Conservation (phyloP, 2,888 invertebrate genomes). For the Phyto melanocephala region DNA sequence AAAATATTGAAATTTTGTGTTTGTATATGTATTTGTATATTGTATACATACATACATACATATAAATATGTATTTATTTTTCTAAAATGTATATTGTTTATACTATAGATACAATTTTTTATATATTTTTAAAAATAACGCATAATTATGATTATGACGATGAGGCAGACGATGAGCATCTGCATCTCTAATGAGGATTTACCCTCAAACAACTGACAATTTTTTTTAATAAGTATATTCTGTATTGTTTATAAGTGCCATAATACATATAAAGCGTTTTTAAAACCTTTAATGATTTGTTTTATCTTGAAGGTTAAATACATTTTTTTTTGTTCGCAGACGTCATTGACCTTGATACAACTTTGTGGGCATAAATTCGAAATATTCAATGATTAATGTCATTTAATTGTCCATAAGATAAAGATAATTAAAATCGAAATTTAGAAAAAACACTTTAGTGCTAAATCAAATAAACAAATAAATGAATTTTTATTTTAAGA, state of each 20-base stretch:
- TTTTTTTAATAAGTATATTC: no score
- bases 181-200: background rate
- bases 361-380: background rate
- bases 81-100: background rate
- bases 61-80: background rate
- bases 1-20: background rate
- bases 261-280: background rate
- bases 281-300: conserved; percentile 7
- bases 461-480: background rate
- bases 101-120: background rate
- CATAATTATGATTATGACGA: background rate
- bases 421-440: background rate
- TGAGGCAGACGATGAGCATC: background rate
- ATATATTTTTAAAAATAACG: conserved; percentile 35
- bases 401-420: background rate
- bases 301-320: conserved; percentile 13
- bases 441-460: background rate
- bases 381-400: conserved; percentile 36
- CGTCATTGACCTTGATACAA: conserved; percentile 27
- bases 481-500: background rate
- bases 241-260: no score
- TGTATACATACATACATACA: background rate
- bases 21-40: background rate
- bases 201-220: background rate
- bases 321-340: background rate